Evolutionary conservation across 2,888 invertebrate species (phyloP).

Genomic region (Meliscaeva auricollis): DNA sequence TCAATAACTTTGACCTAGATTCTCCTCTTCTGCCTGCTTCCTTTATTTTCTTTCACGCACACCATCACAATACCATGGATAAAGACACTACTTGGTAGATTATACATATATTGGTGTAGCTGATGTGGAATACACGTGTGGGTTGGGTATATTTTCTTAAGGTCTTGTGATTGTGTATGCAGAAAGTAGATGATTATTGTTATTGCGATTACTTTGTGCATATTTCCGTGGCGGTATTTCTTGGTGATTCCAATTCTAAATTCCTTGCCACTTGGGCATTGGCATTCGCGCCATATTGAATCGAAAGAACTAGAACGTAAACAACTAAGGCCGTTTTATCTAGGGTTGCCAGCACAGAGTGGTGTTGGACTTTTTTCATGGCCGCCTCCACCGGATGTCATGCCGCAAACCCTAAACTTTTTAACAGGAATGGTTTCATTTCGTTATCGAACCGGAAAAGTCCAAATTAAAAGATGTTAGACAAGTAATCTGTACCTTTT

Average conservation of each 20-base stretch:
- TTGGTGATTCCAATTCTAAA: conserved; percentile 30
- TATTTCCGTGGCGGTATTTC: conserved; percentile 47
- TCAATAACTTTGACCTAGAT: conserved; percentile 75
- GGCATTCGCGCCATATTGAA: conserved; percentile 25
- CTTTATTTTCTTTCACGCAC: conserved; percentile 24
- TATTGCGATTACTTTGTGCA: conserved; percentile 65
- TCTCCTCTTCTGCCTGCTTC: neutral
- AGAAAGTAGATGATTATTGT: conserved; percentile 66
- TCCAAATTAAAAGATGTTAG: too few species aligned
- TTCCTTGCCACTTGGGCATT: conserved; percentile 27
- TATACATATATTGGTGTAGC: neutral
- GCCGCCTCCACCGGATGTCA: too few species aligned
- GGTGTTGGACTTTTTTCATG: too few species aligned
- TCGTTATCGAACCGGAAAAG: too few species aligned
- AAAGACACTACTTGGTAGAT: conserved; percentile 9
- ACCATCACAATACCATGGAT: neutral
- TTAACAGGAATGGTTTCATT: too few species aligned
- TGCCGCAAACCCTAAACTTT: too few species aligned
- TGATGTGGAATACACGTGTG: neutral
- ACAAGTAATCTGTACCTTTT: too few species aligned
- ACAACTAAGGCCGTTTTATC: neutral
- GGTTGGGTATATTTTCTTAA: neutral
- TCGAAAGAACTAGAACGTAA: neutral
- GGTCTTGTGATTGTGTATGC: conserved; percentile 49
- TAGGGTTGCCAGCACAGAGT: neutral